phyloP scores from a whole-genome alignment of 2,113 vertebrate genomes.

The Zosterops borbonicus region DNA sequence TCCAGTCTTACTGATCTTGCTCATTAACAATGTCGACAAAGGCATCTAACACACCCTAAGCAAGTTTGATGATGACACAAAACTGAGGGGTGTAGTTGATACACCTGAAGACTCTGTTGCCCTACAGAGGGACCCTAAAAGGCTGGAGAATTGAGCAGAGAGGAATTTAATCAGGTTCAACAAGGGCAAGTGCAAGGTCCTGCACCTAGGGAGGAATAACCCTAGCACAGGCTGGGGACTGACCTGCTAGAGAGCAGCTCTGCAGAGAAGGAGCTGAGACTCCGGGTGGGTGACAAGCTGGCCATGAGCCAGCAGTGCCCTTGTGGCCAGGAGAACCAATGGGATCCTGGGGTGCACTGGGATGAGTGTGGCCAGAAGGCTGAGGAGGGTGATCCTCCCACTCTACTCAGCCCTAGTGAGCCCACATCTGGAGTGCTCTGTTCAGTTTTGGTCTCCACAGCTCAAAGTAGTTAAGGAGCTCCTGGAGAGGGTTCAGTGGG shows the following conservation, averaged over 20 bases:
- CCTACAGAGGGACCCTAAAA: not conserved
- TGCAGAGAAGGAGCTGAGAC: not conserved
- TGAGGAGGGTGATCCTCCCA: not conserved
- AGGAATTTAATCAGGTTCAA: not conserved
- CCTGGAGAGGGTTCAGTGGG: not conserved
- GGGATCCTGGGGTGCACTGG: not conserved
- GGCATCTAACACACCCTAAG: not conserved
- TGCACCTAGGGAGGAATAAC: not conserved
- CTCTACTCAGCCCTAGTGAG: not conserved
- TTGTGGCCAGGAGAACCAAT: not conserved
- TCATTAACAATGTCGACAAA: not conserved
- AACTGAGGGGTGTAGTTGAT: not conserved
- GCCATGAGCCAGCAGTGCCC: not conserved
- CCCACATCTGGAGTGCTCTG: not conserved
- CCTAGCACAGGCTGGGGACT: rapidly evolving
- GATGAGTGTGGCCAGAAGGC: not conserved
- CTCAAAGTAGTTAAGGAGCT: not conserved
- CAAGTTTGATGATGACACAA: not conserved
- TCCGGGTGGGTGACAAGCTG: not conserved
- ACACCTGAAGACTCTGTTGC: not conserved
- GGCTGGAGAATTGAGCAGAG: not conserved
- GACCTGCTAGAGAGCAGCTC: not conserved
- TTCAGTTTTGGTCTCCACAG: not conserved
- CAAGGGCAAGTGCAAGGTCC: not conserved
- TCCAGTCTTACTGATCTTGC: not conserved